phyloP scores from a whole-genome alignment of 2,888 invertebrate genomes.

The Itoplectis maculator region DNA sequence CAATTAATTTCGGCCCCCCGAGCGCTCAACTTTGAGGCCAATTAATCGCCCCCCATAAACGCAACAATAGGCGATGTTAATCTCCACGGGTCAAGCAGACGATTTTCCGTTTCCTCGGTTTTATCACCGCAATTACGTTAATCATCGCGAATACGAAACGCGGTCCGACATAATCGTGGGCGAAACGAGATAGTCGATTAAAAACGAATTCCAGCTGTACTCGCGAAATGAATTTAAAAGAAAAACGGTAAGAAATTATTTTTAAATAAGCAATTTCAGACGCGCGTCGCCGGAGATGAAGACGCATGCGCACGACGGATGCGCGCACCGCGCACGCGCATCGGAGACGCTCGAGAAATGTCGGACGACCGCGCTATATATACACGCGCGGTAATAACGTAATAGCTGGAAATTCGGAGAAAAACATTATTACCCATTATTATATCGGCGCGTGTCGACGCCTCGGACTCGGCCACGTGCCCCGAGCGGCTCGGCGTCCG shows the following conservation, averaged over 20 bases:
- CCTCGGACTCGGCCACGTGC: conserved; percentile 56
- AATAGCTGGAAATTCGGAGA: conserved; percentile 52
- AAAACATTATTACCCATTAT: conserved; percentile 62
- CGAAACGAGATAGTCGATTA: background rate
- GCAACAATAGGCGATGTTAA: no score
- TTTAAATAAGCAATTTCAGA: background rate
- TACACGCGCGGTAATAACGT: conserved; percentile 25
- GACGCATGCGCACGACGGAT: background rate
- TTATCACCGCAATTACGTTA: no score
- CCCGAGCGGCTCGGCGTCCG: conserved; percentile 19
- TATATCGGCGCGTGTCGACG: conserved; percentile 61
- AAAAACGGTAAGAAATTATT: background rate
- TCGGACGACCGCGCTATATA: background rate
- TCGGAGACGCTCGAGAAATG: conserved; percentile 28
- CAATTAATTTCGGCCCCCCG: no score
- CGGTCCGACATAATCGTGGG: no score
- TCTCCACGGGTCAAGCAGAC: no score
- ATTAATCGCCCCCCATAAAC: no score
- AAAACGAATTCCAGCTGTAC: background rate
- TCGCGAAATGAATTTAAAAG: background rate
- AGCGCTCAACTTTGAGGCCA: no score
- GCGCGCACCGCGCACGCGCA: no score
- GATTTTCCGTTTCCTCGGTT: no score
- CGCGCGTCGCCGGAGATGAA: background rate
- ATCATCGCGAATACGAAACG: no score